These are phyloP conservation scores for Chrysolina oricalcia DNA, from an alignment of 2,888 invertebrate species.

Conservation along the genomic window DNA sequence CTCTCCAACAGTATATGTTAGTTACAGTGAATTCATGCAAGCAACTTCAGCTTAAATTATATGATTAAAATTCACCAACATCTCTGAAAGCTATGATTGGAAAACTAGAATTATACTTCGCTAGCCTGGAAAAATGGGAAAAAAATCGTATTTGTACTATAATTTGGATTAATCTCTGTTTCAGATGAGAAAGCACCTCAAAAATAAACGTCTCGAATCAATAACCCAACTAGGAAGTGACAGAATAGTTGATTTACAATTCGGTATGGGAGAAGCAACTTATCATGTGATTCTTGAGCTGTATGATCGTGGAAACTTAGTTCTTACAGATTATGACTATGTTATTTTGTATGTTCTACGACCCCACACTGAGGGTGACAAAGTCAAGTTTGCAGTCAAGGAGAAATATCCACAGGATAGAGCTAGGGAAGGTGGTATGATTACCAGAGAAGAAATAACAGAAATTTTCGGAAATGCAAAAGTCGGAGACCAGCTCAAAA, in stretches of 20 bases:
- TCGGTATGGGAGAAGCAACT: slow-evolving; percentile 93
- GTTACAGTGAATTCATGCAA: too few relatives aligned
- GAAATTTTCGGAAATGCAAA: slow-evolving; percentile 78
- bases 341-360: slow-evolving; percentile 94
- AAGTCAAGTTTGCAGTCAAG: slow-evolving; percentile 91
- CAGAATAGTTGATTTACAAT: slow-evolving; percentile 95
- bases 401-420: slow-evolving; percentile 91
- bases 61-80: too few relatives aligned
- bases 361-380: slow-evolving; percentile 93
- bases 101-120: too few relatives aligned
- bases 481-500: slow-evolving; percentile 85
- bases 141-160: too few relatives aligned
- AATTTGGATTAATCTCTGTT: slow-evolving; percentile 58
- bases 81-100: too few relatives aligned
- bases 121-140: too few relatives aligned
- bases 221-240: slow-evolving; percentile 92
- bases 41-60: too few relatives aligned
- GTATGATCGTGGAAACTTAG: slow-evolving; percentile 96
- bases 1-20: too few relatives aligned
- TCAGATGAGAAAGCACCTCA: slow-evolving; percentile 95
- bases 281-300: slow-evolving; percentile 96
- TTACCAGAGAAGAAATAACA: slow-evolving; percentile 74
- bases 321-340: slow-evolving; percentile 92
- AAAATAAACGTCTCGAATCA: slow-evolving; percentile 93
- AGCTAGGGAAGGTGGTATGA: slow-evolving; percentile 79